Conservation (phyloP, 2,888 invertebrate species). For the Apodemia duryi region DNA sequence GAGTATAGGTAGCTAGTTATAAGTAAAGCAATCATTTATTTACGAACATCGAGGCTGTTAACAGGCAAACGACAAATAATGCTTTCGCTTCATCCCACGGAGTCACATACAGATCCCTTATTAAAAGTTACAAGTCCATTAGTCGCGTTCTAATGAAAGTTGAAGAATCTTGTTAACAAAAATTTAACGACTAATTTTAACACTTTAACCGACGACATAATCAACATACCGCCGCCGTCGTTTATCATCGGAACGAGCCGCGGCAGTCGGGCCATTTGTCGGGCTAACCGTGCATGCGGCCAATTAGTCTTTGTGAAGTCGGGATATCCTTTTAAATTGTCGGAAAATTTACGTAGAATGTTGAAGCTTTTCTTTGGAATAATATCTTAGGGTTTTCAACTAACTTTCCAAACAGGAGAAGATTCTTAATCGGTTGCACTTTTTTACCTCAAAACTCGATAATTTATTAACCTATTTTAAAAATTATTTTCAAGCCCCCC, state of each 20-base stretch:
- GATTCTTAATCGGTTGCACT: too few relatives aligned
- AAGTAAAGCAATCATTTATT: too few relatives aligned
- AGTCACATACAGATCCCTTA: background rate
- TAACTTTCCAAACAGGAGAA: too few relatives aligned
- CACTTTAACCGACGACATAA: conserved; percentile 29
- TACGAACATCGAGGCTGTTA: too few relatives aligned
- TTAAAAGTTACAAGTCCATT: conserved; percentile 3
- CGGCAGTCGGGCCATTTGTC: conserved; percentile 16
- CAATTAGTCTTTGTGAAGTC: conserved; percentile 17
- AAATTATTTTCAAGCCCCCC: too few relatives aligned
- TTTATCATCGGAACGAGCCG: conserved; percentile 15
- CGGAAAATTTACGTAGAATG: background rate
- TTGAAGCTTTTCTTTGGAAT: too few relatives aligned
- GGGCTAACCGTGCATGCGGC: conserved; percentile 4
- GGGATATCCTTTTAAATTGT: conserved; percentile 8
- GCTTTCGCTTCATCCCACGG: too few relatives aligned
- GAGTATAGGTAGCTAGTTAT: too few relatives aligned
- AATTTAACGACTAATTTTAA: conserved; percentile 21
- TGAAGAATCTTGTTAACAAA: conserved; percentile 18
- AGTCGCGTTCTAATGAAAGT: background rate
- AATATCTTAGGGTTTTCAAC: too few relatives aligned
- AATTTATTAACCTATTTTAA: too few relatives aligned
- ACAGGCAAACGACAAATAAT: too few relatives aligned
- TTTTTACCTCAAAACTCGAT: too few relatives aligned
- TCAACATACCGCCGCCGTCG: conserved; percentile 31